A percentile compares a stretch with the other conserved stretches of the same genome.
phyloP scores from a whole-genome alignment of 2,888 invertebrate genomes.

The Strigamia transsilvanica region DNA sequence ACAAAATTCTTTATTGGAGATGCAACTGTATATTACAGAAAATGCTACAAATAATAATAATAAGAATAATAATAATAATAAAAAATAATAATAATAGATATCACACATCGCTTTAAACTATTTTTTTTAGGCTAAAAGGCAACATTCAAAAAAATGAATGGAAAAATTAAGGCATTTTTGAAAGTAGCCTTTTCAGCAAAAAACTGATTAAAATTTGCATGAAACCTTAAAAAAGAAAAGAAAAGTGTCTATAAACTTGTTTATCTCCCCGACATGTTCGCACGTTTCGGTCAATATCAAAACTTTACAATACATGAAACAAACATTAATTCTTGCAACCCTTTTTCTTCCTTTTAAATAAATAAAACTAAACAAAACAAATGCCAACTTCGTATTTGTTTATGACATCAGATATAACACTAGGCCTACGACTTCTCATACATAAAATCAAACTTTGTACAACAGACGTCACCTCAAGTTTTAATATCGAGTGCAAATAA shows the following conservation, averaged over 20 bases:
- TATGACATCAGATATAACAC: background rate
- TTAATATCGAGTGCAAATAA: background rate
- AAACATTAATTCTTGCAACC: background rate
- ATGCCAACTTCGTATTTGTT: background rate
- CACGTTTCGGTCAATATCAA: background rate
- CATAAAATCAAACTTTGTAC: background rate
- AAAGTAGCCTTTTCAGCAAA: background rate
- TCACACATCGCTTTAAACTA: background rate
- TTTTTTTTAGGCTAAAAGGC: background rate
- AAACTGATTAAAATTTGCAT: background rate
- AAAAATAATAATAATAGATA: background rate
- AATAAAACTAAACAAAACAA: background rate
- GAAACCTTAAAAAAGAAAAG: background rate
- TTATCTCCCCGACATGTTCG: background rate
- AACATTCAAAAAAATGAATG: conserved; percentile 1
- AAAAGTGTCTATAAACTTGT: background rate
- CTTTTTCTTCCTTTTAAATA: background rate
- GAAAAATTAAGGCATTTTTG: background rate
- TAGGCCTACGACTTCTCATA: background rate
- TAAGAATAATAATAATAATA: background rate
- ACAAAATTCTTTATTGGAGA: background rate
- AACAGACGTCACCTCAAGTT: background rate
- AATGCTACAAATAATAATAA: background rate
- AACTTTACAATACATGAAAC: background rate
- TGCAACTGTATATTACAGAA: background rate